Conservation (phyloP, 37 sponge, comb jelly and placozoan species). For the Ianthella basta region DNA sequence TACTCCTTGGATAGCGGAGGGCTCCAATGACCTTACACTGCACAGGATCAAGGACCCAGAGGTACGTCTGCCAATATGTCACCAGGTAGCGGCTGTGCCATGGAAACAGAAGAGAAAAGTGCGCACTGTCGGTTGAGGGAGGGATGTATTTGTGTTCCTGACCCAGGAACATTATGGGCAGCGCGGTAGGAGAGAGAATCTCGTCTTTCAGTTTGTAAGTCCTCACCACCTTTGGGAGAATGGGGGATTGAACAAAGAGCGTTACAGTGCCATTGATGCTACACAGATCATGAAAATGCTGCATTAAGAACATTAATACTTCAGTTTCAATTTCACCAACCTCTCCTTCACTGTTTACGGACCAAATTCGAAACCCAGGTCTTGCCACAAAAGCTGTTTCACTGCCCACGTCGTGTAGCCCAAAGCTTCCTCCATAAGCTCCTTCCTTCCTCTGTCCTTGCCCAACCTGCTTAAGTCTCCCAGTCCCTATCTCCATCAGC, state of each 20-base stretch:
- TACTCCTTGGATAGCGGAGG: neutral
- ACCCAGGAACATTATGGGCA: conserved; percentile 35
- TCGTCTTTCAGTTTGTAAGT: conserved; percentile 34
- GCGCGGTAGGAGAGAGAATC: neutral
- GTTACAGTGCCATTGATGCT: too few species aligned
- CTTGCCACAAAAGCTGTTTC: conserved; percentile 47
- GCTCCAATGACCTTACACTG: conserved; percentile 14
- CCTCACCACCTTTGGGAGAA: conserved; percentile 23
- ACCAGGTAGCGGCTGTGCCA: conserved; percentile 41
- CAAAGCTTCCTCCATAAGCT: conserved; percentile 66
- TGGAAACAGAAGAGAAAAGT: conserved; percentile 31
- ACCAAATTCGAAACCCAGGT: conserved; percentile 79
- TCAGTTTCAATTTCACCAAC: conserved; percentile 20
- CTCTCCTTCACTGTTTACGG: conserved; percentile 54
- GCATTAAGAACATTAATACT: neutral
- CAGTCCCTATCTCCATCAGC: conserved; percentile 47
- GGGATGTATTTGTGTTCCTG: neutral
- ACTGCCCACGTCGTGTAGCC: conserved; percentile 1
- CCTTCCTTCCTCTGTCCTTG: conserved; percentile 66
- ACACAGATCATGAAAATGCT: neutral
- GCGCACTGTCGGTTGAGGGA: conserved; percentile 20
- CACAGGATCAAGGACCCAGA: conserved; percentile 45
- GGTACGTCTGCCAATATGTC: conserved; percentile 26
- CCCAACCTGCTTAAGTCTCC: conserved; percentile 73
- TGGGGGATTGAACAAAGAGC: too few species aligned